Base-by-base conservation (phyloP, 2,888 invertebrate species). In the Phalera bucephala region DNA sequence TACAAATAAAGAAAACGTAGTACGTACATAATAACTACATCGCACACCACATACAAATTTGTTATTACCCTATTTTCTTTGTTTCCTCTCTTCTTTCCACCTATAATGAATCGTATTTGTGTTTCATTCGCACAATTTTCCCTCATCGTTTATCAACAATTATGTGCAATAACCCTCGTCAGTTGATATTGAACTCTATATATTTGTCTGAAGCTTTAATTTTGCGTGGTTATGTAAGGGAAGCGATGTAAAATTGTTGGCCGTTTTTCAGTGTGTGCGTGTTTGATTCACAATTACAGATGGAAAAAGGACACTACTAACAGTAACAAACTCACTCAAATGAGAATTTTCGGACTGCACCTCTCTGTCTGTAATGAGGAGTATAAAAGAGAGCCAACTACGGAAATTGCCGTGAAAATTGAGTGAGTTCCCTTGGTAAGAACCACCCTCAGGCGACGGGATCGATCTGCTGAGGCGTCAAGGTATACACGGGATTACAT, bases 251-350 rank as follows among this genome's bases (percentile, higher is more conserved):
- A 38, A 35, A 50, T 31, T 44, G 40, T 45, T 31, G 36, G 21
- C 21, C 19, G 31, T 29, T 17, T 50, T 43, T 66, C 32, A 30
- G 45, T 68, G 80, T 82, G 75, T 78, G 74, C 15, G 77, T 72
- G 56, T 73, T 75, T 76, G 76, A 84, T 84, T 80, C 72, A 80
- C 77, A 44, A 58, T 52, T 62, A 72, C 69, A 67, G 52, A 58
- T 60, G 58, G 55, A 67, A 41, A 43, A 36, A 30, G 26, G 27
- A 31, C 35, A 30, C 19, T 48, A 54, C 36, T 33, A 45, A 37
- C 31, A 52, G 8, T 30, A 58, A 25, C 33, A 36, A 29, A 25
- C 9, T 43, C 26, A 13, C 11, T 20, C 10, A n/a, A 23, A 33
- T 31, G 17, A 39, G 17, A 30, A 35, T 30, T 29, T 11, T 41